These are phyloP conservation scores for Pseudococcus viburni DNA, from an alignment of 2,888 invertebrate genomes.

Conservation along the genomic window DNA sequence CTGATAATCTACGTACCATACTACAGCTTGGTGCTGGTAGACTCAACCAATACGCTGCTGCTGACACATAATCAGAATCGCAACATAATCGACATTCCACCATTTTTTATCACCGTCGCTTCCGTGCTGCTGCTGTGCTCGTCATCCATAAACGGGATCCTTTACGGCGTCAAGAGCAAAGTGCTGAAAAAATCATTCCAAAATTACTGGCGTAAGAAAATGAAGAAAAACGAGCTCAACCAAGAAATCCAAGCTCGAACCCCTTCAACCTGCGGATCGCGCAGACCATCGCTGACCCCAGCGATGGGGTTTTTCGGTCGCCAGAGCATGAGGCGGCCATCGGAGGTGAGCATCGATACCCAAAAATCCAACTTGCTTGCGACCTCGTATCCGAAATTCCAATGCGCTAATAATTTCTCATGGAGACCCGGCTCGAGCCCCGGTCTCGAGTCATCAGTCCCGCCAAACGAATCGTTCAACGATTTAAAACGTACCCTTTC, in stretches of 20 bases:
- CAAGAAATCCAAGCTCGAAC: constrained; percentile 84
- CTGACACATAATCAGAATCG: constrained; percentile 62
- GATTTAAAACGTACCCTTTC: constrained; percentile 61
- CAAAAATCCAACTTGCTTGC: constrained; percentile 63
- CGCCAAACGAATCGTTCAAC: constrained; percentile 65
- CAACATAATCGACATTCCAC: constrained; percentile 69
- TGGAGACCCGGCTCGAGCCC: constrained; percentile 74
- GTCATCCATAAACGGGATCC: constrained; percentile 82
- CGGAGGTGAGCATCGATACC: constrained; percentile 69
- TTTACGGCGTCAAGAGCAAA: constrained; percentile 84
- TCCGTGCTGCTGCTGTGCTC: constrained; percentile 80
- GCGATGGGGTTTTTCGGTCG: constrained; percentile 70
- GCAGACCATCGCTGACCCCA: constrained; percentile 80
- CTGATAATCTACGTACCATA: constrained; percentile 83
- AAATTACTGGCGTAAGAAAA: constrained; percentile 84
- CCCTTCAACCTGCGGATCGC: constrained; percentile 83
- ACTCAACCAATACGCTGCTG: constrained; percentile 64
- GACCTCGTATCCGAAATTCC: constrained; percentile 66
- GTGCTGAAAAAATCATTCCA: constrained; percentile 81
- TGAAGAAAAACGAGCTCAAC: constrained; percentile 84
- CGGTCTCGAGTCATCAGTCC: constrained; percentile 70
- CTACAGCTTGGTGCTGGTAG: constrained; percentile 73
- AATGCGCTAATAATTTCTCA: constrained; percentile 71
- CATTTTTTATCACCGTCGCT: constrained; percentile 75
- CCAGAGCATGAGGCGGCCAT: constrained; percentile 69